Conservation (phyloP, 2,888 invertebrate genomes). For the Thecocarcelia acutangulata region DNA sequence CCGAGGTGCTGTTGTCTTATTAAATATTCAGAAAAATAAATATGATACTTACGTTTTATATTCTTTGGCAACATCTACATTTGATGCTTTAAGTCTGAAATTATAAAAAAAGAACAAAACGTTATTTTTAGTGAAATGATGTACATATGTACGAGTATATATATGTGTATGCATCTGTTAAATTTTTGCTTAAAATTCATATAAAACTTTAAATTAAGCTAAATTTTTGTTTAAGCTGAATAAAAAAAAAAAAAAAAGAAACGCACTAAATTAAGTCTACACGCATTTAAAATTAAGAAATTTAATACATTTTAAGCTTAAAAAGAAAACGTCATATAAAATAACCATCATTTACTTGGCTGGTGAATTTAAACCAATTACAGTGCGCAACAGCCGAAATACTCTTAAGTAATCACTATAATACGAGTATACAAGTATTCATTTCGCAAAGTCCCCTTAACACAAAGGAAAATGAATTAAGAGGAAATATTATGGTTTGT, state of each 20-base stretch:
- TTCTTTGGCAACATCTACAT: not conserved
- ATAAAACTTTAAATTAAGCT: not conserved
- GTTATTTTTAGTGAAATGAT: not conserved
- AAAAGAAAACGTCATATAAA: slow-evolving; percentile 13
- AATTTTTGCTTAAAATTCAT: not conserved
- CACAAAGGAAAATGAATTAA: too few relatives aligned
- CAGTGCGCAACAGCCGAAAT: too few relatives aligned
- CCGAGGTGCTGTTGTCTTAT: too few relatives aligned
- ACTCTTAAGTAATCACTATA: too few relatives aligned
- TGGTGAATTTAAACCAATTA: not conserved
- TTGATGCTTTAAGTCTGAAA: slow-evolving; percentile 14
- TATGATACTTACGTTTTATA: slow-evolving; percentile 16
- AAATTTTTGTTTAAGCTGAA: not conserved
- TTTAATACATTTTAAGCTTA: slow-evolving; percentile 19
- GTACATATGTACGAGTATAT: too few relatives aligned
- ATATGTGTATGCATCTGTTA: slow-evolving; percentile 2
- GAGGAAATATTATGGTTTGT: too few relatives aligned
- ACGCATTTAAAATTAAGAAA: slow-evolving; percentile 18
- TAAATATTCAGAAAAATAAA: not conserved
- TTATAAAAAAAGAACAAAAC: not conserved
- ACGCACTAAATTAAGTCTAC: not conserved
- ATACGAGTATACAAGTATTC: too few relatives aligned
- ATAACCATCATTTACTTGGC: slow-evolving; percentile 17
- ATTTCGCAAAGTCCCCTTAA: too few relatives aligned
- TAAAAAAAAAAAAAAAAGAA: not conserved